phyloP scores from a whole-genome alignment of 2,888 invertebrate genomes.

The Ennomos fuscantarius region DNA sequence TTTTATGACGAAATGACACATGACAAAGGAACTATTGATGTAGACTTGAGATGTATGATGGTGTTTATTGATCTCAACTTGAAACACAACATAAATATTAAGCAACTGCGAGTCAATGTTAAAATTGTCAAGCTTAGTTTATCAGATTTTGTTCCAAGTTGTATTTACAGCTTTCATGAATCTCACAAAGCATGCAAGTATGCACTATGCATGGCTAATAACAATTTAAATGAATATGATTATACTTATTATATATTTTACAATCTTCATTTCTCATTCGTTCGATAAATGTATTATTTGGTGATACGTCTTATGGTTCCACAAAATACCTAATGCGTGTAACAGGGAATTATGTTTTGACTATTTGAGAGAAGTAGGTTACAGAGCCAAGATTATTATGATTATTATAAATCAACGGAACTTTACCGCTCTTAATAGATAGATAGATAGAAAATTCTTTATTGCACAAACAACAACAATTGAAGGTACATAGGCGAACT shows the following conservation, averaged over 20 bases:
- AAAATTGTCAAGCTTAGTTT: not conserved
- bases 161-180: slow-evolving; percentile 14
- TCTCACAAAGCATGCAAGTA: slow-evolving; percentile 62
- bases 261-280: slow-evolving; percentile 61
- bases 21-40: slow-evolving; percentile 84
- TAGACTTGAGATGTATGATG: slow-evolving; percentile 72
- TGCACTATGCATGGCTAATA: slow-evolving; percentile 65
- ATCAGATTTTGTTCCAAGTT: too few relatives aligned
- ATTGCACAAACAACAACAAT: too few relatives aligned
- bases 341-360: not conserved
- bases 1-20: slow-evolving; percentile 81
- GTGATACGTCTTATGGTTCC: slow-evolving; percentile 53
- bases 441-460: too few relatives aligned
- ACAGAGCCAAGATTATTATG: too few relatives aligned
- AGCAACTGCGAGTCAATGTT: not conserved
- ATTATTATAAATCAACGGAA: too few relatives aligned
- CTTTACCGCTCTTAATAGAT: too few relatives aligned
- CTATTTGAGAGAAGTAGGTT: not conserved
- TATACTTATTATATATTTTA: slow-evolving; percentile 55
- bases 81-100: slow-evolving; percentile 4
- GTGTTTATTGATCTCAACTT: not conserved
- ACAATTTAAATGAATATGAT: slow-evolving; percentile 60
- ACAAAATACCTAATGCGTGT: slow-evolving; percentile 26
- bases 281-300: slow-evolving; percentile 69
- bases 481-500: too few relatives aligned